Evolutionary conservation across 2,888 invertebrate genomes (phyloP).

Genomic region (Pseudococcus longispinus): DNA sequence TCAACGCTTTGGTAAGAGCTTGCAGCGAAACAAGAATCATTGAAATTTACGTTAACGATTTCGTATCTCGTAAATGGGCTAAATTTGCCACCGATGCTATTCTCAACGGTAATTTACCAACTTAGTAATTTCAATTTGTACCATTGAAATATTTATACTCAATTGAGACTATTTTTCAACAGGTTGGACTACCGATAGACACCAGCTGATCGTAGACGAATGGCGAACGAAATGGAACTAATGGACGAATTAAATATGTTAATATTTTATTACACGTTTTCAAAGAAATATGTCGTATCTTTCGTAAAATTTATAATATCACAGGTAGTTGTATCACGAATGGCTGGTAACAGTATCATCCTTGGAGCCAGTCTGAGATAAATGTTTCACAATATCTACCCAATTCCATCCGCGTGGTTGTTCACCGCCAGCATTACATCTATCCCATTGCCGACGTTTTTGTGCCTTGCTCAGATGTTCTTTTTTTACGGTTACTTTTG

Average conservation of each 20-base stretch:
- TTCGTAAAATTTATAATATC: constrained; percentile 48
- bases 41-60: constrained; percentile 21
- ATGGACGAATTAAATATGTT: constrained; percentile 59
- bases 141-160: neutral
- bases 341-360: neutral
- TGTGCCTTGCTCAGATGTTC: constrained; percentile 91
- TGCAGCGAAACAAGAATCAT: neutral
- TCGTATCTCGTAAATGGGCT: constrained; percentile 8
- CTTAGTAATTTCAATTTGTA: no score
- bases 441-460: constrained; percentile 87
- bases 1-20: neutral
- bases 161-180: constrained; percentile 59
- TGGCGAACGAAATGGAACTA: constrained; percentile 66
- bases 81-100: constrained; percentile 10
- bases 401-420: constrained; percentile 90
- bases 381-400: constrained; percentile 95
- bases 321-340: constrained; percentile 50
- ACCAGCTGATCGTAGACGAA: constrained; percentile 69
- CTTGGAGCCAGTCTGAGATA: constrained; percentile 79
- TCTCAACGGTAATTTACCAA: neutral
- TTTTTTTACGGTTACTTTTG: constrained; percentile 68
- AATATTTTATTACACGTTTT: neutral
- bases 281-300: neutral
- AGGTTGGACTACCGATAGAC: constrained; percentile 71
- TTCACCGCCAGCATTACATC: constrained; percentile 82